phyloP scores from a whole-genome alignment of 1,140 invertebrate species.

The Lasaia peninsularis region DNA sequence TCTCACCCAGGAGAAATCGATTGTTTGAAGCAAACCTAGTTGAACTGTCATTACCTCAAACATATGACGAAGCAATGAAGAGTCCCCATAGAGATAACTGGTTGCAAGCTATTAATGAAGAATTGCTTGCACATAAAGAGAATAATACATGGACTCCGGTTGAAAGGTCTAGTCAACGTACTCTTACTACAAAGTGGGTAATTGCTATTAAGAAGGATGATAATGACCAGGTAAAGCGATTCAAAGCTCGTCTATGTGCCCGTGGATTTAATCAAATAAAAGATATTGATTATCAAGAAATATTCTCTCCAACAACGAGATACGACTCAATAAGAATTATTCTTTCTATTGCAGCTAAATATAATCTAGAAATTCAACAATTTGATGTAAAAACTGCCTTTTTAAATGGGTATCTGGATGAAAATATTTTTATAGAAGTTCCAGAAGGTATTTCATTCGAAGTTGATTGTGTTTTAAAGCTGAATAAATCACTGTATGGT shows the following conservation, averaged over 20 bases:
- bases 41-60: conserved; percentile 20
- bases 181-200: conserved; percentile 32
- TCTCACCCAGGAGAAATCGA: conserved; percentile 17
- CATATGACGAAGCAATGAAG: conserved; percentile 22
- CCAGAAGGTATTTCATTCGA: conserved; percentile 31
- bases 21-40: conserved; percentile 18
- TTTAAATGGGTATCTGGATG: conserved; percentile 47
- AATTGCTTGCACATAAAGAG: conserved; percentile 21
- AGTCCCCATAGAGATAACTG: conserved; percentile 17
- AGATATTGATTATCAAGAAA: conserved; percentile 65
- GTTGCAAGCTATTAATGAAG: conserved; percentile 23
- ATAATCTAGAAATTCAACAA: conserved; percentile 48
- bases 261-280: conserved; percentile 31
- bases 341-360: conserved; percentile 45
- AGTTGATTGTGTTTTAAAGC: conserved; percentile 23
- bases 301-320: conserved; percentile 54
- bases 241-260: conserved; percentile 38
- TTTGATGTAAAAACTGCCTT: conserved; percentile 73
- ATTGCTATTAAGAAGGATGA: conserved; percentile 23
- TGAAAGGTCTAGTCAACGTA: conserved; percentile 22
- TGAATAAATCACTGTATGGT: conserved; percentile 39
- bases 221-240: conserved; percentile 20
- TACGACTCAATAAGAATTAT: conserved; percentile 54
- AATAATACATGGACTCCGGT: conserved; percentile 30
- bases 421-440: conserved; percentile 50